phyloP scores from a whole-genome alignment of 2,113 vertebrate genomes.

The Phaethornis superciliosus region DNA sequence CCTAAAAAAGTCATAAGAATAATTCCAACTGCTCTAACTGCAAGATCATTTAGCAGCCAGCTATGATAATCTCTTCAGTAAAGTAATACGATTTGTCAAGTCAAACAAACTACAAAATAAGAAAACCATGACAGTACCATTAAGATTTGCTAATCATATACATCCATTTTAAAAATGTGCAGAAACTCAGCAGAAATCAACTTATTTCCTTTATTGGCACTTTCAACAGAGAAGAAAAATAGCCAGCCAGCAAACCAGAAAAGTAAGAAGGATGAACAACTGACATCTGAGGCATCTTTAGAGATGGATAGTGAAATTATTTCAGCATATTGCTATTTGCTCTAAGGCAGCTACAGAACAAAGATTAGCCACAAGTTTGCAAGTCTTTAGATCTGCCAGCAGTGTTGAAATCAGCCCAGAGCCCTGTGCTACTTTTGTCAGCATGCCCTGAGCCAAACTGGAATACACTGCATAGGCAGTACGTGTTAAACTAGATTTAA shows the following conservation, averaged over 20 bases:
- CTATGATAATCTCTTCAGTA: neutral
- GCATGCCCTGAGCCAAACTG: neutral
- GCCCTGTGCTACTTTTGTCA: neutral
- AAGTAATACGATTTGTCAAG: constrained; percentile 12
- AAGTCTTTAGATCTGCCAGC: neutral
- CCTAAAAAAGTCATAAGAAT: neutral
- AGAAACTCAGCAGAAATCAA: neutral
- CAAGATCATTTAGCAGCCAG: constrained; percentile 13
- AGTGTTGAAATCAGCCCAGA: neutral
- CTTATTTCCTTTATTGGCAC: neutral
- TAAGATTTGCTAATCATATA: neutral
- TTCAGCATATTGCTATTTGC: neutral
- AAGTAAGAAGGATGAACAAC: neutral
- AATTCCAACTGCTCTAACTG: neutral
- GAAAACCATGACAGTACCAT: neutral
- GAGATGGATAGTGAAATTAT: neutral
- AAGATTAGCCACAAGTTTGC: neutral
- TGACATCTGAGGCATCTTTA: neutral
- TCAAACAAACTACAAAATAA: constrained; percentile 28
- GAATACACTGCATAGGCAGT: neutral
- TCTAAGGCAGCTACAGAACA: neutral
- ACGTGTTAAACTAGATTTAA: neutral
- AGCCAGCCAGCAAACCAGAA: neutral
- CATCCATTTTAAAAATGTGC: neutral
- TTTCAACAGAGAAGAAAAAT: neutral